These are phyloP conservation scores for Corvus moneduloides DNA, from an alignment of 2,113 vertebrate genomes.

Conservation along the genomic window DNA sequence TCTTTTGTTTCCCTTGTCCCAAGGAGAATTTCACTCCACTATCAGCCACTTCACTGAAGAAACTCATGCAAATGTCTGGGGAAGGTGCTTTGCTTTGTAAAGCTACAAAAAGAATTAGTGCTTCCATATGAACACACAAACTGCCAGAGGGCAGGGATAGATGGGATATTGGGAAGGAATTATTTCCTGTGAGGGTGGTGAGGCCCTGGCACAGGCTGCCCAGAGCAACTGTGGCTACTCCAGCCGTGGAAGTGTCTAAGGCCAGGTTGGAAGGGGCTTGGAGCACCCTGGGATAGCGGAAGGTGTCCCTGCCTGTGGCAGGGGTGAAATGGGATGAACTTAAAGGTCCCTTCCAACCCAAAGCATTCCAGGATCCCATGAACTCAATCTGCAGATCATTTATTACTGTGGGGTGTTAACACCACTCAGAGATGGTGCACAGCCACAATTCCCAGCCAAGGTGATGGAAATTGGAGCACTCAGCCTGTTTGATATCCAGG, in stretches of 20 bases:
- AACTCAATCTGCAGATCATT: neutral
- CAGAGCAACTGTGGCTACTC: neutral
- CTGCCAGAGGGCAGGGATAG: neutral
- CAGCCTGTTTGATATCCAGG: neutral
- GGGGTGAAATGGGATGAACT: neutral
- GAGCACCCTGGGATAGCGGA: accelerated
- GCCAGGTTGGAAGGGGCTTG: accelerated
- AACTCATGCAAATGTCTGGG: neutral
- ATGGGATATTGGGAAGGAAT: neutral
- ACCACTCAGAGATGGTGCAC: neutral
- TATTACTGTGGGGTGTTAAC: neutral
- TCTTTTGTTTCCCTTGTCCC: neutral
- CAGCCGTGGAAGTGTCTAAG: neutral
- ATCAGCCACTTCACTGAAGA: neutral
- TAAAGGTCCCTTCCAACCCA: neutral
- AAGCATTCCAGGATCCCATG: neutral
- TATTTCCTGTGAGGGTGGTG: accelerated
- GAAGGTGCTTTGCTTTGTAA: neutral
- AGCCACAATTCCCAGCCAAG: neutral
- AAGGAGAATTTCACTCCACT: neutral
- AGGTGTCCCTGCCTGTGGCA: neutral
- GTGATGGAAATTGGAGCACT: neutral
- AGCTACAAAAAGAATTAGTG: neutral
- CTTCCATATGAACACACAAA: neutral
- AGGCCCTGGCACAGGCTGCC: neutral